Conservation (phyloP, 2,113 vertebrate species). For the Malurus cyaneus region DNA sequence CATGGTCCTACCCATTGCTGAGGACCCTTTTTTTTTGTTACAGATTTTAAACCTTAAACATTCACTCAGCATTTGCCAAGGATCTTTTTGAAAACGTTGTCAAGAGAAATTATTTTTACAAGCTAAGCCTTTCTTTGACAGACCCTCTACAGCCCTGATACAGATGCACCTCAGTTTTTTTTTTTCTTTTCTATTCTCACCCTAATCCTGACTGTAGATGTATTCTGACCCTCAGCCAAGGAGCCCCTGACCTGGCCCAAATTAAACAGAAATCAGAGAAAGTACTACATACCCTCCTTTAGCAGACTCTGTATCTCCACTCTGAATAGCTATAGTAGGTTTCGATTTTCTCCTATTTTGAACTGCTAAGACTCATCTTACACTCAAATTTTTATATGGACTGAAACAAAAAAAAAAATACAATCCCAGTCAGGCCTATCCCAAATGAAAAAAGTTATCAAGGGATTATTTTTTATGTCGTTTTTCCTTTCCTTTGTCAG, state of each 20-base stretch:
- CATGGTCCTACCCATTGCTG: background rate
- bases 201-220: background rate
- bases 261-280: background rate
- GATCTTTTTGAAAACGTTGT: background rate
- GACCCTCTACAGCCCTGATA: background rate
- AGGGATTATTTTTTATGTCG: background rate
- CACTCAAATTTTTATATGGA: background rate
- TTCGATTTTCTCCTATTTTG: background rate
- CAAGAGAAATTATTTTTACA: background rate
- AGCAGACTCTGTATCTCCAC: background rate
- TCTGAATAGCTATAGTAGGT: background rate
- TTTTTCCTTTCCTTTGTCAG: background rate
- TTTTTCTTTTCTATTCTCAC: background rate
- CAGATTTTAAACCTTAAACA: background rate
- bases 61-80: background rate
- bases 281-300: background rate
- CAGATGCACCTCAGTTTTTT: background rate
- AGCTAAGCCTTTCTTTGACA: background rate
- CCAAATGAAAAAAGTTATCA: background rate
- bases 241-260: background rate
- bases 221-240: background rate
- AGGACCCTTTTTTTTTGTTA: background rate
- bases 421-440: background rate
- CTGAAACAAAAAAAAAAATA: background rate
- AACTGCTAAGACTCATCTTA: background rate